Evolutionary conservation across 2,888 invertebrate genomes (phyloP), one percentile per base, ranked within the genome.

Genomic region (Trichogramma evanescens): DNA sequence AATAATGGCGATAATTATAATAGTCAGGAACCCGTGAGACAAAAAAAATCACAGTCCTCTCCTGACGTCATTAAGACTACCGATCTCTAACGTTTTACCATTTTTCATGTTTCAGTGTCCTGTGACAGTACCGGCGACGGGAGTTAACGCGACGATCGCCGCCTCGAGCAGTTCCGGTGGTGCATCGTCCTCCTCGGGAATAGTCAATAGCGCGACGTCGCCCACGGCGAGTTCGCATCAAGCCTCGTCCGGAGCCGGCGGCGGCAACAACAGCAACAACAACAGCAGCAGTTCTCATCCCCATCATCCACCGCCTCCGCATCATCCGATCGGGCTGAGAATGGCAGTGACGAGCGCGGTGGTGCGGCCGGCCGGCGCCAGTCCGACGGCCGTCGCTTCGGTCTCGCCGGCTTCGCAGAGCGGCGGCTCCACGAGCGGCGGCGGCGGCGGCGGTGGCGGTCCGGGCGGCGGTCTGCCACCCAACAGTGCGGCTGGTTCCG

Each of bases 291-390:
- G 26, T n/a, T 26, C 26, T 26, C 48, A 51, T 39, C 55, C n/a
- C 6, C 53, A 51, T 43, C 53, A 51, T 43, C 42, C 52, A 43
- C 13, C 41, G 6, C 58, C 48, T 8, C 62, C 57, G 44, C 59
- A 69, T 77, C 83, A 80, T 80, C 82, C 68, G 79, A 81, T 81
- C 79, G 71, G 71, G 65, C 68, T 71, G 42, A 78, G 77, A 68
- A 84, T 79, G 82, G 81, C 75, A 66, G 78, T 75, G 66, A 79
- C 76, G 73, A 81, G 79, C 81, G 83, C 71, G 80, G 82, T 72
- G 74, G 82, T 80, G 74, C 72, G 80, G 78, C 78, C 75, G 73
- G 81, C 72, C 71, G 82, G 76, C 75, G 82, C 76, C 76, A 82
- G 75, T 73, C 82, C 72, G 74, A 81, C 68, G 73, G 59, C 61